Evolutionary conservation across 2,888 invertebrate species (phyloP), one percentile per base, ranked within the genome.

Genomic region (Hemicrepidius hirtus): DNA sequence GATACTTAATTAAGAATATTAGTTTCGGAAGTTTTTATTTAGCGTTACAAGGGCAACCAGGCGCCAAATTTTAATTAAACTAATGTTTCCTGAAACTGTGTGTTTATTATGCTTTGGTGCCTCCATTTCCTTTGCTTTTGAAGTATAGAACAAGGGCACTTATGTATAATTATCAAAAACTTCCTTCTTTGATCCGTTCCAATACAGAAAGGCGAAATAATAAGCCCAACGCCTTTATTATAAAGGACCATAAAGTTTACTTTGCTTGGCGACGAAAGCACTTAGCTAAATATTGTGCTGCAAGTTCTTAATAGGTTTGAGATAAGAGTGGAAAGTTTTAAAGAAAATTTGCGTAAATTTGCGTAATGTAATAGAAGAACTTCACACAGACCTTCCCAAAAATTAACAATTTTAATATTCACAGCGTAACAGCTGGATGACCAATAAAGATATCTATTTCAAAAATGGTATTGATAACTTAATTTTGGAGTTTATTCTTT

Each of bases 281-380:
- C 72, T 75, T 75, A 74, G 71, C 65, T 74, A 74, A 75, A 75
- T 75, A 72, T 72, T 75, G 75, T 72, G 67, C 66, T 55, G 66
- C 62, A 75, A 72, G 70, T 75, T 75, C 67, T 72, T 75, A 75
- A 75, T 75, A 75, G 75, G 71, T 72, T 69, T 64, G 64, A 72
- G 69, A 75, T 75, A 72, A 75, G 68, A 69, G 72, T 63, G 49
- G 66, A 74, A 74, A 63, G 63, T 63, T 63, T 68, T 60, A n/a
- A 32, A 67, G 55, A 55, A 40, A 66, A 66, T 66, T 66, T 66
- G 55, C 66, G 53, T 66, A 53, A 66, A 66, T 66, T 66, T 66
- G 66, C 53, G 66, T 66, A 66, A 66, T 66, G 66, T 66, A 66
- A 55, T 55, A 66, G 64, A 62, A 46, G 46, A 64, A 64, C 50